phyloP scores from a whole-genome alignment of 2,113 vertebrate species.

The Colistium nudipinnis region DNA sequence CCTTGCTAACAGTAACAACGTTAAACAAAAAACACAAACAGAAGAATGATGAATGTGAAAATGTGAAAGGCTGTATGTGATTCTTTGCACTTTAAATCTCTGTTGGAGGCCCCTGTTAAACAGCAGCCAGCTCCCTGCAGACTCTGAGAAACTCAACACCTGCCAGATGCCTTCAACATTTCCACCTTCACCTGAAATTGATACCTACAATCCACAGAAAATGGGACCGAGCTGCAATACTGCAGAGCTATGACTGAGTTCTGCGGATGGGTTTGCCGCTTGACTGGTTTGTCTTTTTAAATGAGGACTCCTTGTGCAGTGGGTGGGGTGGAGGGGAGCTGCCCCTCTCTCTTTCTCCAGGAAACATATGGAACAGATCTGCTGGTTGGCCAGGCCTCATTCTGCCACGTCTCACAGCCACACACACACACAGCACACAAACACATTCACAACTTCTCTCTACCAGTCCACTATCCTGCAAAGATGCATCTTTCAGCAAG shows the following conservation, averaged over 20 bases:
- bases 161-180: constrained; percentile 13
- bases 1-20: neutral
- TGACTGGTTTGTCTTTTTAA: constrained; percentile 57
- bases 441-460: neutral
- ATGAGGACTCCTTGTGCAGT: constrained; percentile 67
- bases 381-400: constrained; percentile 83
- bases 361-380: constrained; percentile 96
- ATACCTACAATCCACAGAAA: constrained; percentile 27
- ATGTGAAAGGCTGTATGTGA: constrained; percentile 12
- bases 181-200: constrained; percentile 40
- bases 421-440: constrained; percentile 38
- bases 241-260: neutral
- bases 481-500: neutral
- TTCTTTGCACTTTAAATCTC: constrained; percentile 30
- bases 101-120: constrained; percentile 33
- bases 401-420: constrained; percentile 90
- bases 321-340: constrained; percentile 53
- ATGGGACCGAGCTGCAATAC: neutral
- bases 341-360: constrained; percentile 67
- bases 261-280: constrained; percentile 6
- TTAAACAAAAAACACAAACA: neutral
- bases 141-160: constrained; percentile 49
- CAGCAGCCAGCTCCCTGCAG: constrained; percentile 16
- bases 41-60: constrained; percentile 33
- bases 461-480: neutral